A percentile compares a stretch with the other conserved stretches of the same genome.
phyloP scores from a whole-genome alignment of 2,888 invertebrate species.

The Siphonodentalium dalli region DNA sequence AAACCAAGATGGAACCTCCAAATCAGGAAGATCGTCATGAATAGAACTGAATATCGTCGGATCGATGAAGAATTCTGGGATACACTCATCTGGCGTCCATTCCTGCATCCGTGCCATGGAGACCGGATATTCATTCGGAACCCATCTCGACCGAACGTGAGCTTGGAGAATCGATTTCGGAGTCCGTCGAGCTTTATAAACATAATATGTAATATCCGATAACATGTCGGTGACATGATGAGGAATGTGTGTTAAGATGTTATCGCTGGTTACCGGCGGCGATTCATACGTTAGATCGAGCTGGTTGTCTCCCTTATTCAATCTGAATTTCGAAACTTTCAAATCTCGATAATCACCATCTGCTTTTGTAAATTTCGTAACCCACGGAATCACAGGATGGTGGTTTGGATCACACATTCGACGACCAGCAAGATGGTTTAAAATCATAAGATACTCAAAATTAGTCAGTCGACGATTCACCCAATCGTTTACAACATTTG shows the following conservation, averaged over 20 bases:
- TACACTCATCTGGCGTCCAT: constrained; percentile 99
- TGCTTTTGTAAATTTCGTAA: constrained; percentile 86
- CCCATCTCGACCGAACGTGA: constrained; percentile 76
- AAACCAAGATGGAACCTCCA: constrained; percentile 91
- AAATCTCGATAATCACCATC: constrained; percentile 85
- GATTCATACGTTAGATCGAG: constrained; percentile 86
- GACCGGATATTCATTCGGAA: constrained; percentile 70
- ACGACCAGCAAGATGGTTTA: constrained; percentile 79
- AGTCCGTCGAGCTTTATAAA: constrained; percentile 86
- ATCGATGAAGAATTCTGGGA: constrained; percentile 96
- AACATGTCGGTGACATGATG: constrained; percentile 96
- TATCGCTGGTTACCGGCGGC: constrained; percentile 27
- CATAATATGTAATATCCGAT: constrained; percentile 96
- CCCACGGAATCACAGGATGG: constrained; percentile 97
- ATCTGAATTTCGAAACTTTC: constrained; percentile 90
- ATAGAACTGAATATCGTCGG: constrained; percentile 89
- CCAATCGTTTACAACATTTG: constrained; percentile 74
- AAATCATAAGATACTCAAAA: constrained; percentile 87
- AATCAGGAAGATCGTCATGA: constrained; percentile 91
- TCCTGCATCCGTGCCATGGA: constrained; percentile 86
- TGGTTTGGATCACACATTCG: constrained; percentile 85
- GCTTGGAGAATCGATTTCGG: constrained; percentile 81
- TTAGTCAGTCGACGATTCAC: constrained; percentile 86
- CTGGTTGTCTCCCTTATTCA: constrained; percentile 96
- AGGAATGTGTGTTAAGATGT: constrained; percentile 67